Conservation (phyloP, 2,888 invertebrate species). For the Junonia oenone region DNA sequence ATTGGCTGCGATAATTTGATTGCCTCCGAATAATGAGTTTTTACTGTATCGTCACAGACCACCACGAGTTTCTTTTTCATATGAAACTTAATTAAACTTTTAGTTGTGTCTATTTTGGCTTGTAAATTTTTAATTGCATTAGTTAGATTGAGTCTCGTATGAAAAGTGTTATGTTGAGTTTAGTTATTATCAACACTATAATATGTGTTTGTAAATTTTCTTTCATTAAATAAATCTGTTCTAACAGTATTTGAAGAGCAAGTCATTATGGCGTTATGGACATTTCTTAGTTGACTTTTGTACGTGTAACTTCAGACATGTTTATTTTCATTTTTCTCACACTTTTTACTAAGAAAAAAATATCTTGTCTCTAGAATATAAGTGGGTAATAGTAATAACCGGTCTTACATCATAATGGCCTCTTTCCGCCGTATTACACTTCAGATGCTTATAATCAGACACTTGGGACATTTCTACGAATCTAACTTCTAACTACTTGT, state of each 20-base stretch:
- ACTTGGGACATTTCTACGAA: neutral
- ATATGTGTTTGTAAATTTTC: no score
- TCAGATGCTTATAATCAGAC: neutral
- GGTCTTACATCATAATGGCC: neutral
- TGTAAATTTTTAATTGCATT: neutral
- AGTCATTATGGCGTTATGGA: no score
- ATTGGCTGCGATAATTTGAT: conserved; percentile 57
- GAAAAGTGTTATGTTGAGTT: no score
- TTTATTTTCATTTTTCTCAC: neutral
- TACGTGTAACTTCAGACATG: no score
- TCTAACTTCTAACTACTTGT: neutral
- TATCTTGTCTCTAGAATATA: neutral
- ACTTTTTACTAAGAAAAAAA: neutral
- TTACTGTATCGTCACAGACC: conserved; percentile 23
- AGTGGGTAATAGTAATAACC: neutral
- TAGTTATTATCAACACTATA: no score
- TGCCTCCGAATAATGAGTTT: conserved; percentile 65
- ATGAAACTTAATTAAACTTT: neutral
- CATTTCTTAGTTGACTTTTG: no score
- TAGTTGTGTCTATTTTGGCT: neutral
- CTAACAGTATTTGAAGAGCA: no score
- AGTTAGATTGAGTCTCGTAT: no score
- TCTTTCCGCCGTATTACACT: neutral
- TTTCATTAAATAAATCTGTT: no score
- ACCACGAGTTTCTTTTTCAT: neutral